These are phyloP conservation scores for Chinchilla lanigera DNA, from an alignment of 2,113 vertebrate genomes.

Conservation along the genomic window DNA sequence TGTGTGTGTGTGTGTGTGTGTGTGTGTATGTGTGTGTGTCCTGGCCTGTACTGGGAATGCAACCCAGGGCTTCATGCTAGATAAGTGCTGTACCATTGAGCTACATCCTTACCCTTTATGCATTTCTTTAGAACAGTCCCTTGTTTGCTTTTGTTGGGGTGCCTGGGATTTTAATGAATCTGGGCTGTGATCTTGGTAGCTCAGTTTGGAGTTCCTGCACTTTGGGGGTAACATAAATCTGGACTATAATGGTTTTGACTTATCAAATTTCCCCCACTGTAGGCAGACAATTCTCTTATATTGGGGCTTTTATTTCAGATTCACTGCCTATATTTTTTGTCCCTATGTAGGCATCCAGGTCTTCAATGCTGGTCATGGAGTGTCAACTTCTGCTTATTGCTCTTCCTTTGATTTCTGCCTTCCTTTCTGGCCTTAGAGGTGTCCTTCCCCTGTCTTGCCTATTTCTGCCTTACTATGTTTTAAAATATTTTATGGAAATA, in stretches of 20 bases:
- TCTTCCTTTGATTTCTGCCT: neutral
- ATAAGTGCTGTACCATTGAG: neutral
- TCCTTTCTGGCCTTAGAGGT: neutral
- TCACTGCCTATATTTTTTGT: neutral
- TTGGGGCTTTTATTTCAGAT: neutral
- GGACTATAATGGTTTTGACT: neutral
- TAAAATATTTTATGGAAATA: neutral
- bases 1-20: no score
- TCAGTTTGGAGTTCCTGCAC: neutral
- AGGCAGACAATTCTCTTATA: neutral
- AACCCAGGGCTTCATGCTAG: neutral
- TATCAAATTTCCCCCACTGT: neutral
- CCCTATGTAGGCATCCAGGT: neutral
- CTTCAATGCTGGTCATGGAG: neutral
- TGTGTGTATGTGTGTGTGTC: neutral
- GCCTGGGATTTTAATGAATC: neutral
- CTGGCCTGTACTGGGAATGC: neutral
- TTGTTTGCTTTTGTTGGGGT: neutral
- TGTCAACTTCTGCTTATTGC: neutral
- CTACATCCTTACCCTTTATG: neutral
- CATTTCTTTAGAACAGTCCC: neutral
- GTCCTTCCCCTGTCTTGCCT: neutral
- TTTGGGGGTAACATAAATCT: neutral
- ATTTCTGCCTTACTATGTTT: neutral
- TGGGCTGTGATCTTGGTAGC: neutral